These are phyloP conservation scores for Recurvirostra avosetta DNA, from an alignment of 2,113 vertebrate species.

Conservation along the genomic window DNA sequence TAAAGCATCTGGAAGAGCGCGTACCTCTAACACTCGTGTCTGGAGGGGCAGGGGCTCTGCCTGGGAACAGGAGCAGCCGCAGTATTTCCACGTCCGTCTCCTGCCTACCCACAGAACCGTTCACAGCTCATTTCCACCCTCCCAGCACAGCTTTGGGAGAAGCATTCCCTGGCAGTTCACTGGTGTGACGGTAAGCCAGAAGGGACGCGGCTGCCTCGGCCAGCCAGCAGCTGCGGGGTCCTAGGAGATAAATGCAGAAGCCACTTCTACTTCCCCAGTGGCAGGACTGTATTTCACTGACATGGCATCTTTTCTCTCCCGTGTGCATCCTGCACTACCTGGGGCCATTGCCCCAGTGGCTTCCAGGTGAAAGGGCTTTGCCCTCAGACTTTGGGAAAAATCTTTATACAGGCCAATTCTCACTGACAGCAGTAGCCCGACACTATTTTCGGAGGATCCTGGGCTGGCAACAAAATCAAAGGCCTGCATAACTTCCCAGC, in stretches of 20 bases:
- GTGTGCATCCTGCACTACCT: rapidly evolving
- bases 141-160: neutral
- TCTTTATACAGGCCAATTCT: neutral
- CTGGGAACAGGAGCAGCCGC: neutral
- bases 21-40: neutral
- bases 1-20: neutral
- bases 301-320: neutral
- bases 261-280: neutral
- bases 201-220: rapidly evolving
- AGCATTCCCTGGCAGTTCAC: neutral
- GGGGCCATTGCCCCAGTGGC: neutral
- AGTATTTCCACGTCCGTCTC: neutral
- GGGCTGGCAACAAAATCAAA: neutral
- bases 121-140: neutral
- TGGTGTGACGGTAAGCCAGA: neutral
- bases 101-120: neutral
- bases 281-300: neutral
- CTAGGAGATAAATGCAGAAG: neutral
- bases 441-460: neutral
- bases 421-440: neutral
- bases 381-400: neutral
- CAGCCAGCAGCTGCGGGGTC: neutral
- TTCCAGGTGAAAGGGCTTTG: neutral
- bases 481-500: neutral
- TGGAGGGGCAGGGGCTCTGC: neutral